These are phyloP conservation scores for Parelbella ahira DNA, from an alignment of 2,888 invertebrate species.

Conservation along the genomic window DNA sequence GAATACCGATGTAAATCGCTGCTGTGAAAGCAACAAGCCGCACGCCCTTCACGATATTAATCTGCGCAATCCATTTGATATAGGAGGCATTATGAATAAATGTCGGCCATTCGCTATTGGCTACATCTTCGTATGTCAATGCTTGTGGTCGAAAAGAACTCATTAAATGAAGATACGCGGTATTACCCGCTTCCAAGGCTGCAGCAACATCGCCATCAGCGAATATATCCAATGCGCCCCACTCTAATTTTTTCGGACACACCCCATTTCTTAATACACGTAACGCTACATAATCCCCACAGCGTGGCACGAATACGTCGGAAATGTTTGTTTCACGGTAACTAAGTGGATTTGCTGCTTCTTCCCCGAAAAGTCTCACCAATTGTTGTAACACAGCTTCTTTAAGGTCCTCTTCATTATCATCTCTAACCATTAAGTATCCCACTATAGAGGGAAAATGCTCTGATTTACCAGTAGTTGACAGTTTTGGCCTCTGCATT, in stretches of 20 bases:
- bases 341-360: constrained; percentile 49
- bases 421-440: constrained; percentile 49
- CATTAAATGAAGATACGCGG: constrained; percentile 57
- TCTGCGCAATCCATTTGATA: constrained; percentile 38
- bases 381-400: constrained; percentile 58
- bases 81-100: constrained; percentile 39
- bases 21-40: constrained; percentile 41
- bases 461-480: constrained; percentile 48
- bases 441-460: constrained; percentile 52
- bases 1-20: constrained; percentile 29
- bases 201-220: constrained; percentile 66
- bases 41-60: constrained; percentile 45
- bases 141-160: constrained; percentile 65
- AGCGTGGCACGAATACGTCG: constrained; percentile 60
- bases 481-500: constrained; percentile 57
- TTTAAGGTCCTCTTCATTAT: constrained; percentile 39
- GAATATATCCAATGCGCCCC: constrained; percentile 68
- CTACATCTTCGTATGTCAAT: constrained; percentile 56
- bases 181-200: constrained; percentile 66
- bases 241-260: constrained; percentile 48
- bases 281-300: constrained; percentile 62
- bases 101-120: constrained; percentile 41
- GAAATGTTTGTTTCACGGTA: constrained; percentile 54
- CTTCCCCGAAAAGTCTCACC: constrained; percentile 56
- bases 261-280: constrained; percentile 38